phyloP scores from a whole-genome alignment of 2,888 invertebrate species.

The Acrocera orbiculus region DNA sequence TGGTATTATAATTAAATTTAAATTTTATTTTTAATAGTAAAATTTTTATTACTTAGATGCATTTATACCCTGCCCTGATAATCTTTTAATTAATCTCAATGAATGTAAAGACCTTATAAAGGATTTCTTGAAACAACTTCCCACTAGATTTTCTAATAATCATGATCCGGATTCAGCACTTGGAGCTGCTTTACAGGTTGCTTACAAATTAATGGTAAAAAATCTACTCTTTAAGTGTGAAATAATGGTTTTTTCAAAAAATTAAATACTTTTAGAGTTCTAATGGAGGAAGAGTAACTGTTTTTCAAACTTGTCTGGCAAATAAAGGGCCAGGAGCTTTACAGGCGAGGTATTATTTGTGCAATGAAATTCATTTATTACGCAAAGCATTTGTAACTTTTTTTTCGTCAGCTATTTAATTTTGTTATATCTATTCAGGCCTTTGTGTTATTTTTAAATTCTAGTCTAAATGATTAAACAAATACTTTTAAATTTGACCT shows the following conservation, averaged over 20 bases:
- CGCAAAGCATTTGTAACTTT: no score
- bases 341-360: constrained; percentile 47
- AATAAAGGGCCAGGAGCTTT: constrained; percentile 79
- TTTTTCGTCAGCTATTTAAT: no score
- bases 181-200: constrained; percentile 84
- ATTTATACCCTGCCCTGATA: constrained; percentile 86
- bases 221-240: background rate
- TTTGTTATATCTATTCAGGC: no score
- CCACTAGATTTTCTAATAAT: constrained; percentile 48
- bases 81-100: constrained; percentile 77
- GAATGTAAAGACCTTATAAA: constrained; percentile 61
- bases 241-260: background rate
- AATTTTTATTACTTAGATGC: constrained; percentile 43
- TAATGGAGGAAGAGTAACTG: constrained; percentile 87
- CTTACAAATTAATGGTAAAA: constrained; percentile 72
- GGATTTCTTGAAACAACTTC: constrained; percentile 62
- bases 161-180: constrained; percentile 67
- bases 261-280: constrained; percentile 40
- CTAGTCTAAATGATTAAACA: no score
- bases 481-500: no score
- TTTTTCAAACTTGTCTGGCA: constrained; percentile 81
- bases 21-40: background rate
- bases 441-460: no score
- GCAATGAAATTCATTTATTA: no score
- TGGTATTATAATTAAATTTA: constrained; percentile 13